Evolutionary conservation across 1,140 invertebrate genomes (phyloP), one percentile per base, ranked within the genome.

Genomic region (Druon quercuslanigerum): DNA sequence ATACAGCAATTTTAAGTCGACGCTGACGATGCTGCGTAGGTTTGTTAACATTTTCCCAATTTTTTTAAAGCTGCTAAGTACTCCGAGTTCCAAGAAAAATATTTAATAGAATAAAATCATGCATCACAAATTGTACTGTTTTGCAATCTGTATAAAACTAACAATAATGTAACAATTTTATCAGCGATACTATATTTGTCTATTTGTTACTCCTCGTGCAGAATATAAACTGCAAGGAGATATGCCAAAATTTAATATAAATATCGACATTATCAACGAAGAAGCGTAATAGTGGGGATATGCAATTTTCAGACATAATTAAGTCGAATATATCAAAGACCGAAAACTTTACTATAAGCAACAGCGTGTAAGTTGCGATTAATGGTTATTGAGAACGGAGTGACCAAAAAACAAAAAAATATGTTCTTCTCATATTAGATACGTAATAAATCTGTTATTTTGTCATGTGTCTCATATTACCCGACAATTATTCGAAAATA

Each of bases 381-480:
- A 66, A 66, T 33, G 25, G 25, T 33, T 33, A 33, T 33, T 33
- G 51, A 66, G 20, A 14, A 13, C 56, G 11, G 57, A 14, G 57
- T 25, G 16, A 8, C 1, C 1, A 46, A 46, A 66, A 66, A 46
- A 14, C 0, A 4, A n/a, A 60, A 56, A 56, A 7, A 20, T 20
- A 12, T 56, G 54, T 56, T 56, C 54, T 60, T 3, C 54, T 60
- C 1, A 25, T 33, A 25, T 20, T n/a, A 33, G 40, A 46, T 66
- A 60, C 57, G 57, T 60, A 66, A 66, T 66, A 66, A 66, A 66
- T 57, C 19, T 25, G 40, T 66, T 66, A 66, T 40, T 66, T 66
- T 66, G 60, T 66, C 60, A 66, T 16, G 33, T 66, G 60, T 66
- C 60, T 66, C 60, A 66, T 66, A 66, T 66, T 66, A 66, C 60